Evolutionary conservation across 1,140 invertebrate species (phyloP), one percentile per base, ranked within the genome.

Genomic region (Aphelinus atriplicis): DNA sequence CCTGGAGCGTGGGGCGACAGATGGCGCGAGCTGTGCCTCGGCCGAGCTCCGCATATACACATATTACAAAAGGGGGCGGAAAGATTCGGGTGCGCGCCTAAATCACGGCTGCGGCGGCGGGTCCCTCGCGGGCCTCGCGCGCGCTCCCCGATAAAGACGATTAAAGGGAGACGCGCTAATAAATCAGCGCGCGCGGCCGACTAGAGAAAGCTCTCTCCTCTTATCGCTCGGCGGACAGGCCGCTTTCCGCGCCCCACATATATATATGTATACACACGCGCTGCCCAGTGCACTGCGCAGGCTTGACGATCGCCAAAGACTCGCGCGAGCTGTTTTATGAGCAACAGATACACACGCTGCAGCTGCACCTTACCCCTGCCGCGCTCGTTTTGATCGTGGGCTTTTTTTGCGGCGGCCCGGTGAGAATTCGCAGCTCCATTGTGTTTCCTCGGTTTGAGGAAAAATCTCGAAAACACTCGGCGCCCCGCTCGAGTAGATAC

Each of bases 121-220:
- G 26, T 26, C 26, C 26, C 26, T 26, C 26, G 26, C 47, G 42
- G 58, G 67, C 67, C 46, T 70, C 55, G 55, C 71, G 43, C 10
- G 47, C 55, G 63, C 42, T 3, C 60, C 10, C 10, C 68, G 61
- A 71, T 71, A 76, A 66, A 71, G 68, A 67, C 74, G 63, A 76
- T 66, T 71, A 76, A 66, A 76, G 58, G 66, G 43, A 68, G 57
- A 71, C 45, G 26, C 61, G 47, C 42, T n/a, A 53, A 71, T 71
- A 76, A 76, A 76, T 76, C 62, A 71, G 55, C n/a, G 3, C 3
- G 0, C 2, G 48, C 9, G 46, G 51, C 51, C 56, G 71, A 76
- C 68, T 73, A 78, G 75, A 75, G 67, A 64, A 75, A 68, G 69
- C 65, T 76, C 60, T 74, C 75, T 75, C 53, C 50, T 71, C 67